Conservation (phyloP, 2,888 invertebrate genomes). For the Drosophila eohydei region DNA sequence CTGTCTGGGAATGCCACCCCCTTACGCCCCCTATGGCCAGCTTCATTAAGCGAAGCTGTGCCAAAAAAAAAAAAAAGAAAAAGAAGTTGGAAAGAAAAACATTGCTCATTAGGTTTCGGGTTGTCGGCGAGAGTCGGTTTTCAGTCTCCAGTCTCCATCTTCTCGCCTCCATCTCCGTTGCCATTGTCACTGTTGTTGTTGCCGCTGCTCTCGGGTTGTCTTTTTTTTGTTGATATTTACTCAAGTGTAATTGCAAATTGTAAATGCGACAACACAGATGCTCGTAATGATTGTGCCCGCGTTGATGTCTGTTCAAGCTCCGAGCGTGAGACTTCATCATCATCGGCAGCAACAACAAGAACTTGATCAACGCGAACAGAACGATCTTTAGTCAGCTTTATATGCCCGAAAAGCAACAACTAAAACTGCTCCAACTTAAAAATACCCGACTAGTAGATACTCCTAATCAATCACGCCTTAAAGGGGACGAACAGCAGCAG, state of each 20-base stretch:
- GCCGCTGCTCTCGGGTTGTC: constrained; percentile 30
- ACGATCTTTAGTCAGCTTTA: constrained; percentile 44
- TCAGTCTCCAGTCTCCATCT: constrained; percentile 43
- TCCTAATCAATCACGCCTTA: too few species aligned
- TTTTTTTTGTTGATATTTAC: constrained; percentile 71
- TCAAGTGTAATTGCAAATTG: constrained; percentile 82
- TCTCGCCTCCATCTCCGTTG: constrained; percentile 46
- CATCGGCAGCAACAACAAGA: constrained; percentile 17
- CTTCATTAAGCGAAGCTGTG: constrained; percentile 29
- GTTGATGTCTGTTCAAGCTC: constrained; percentile 43
- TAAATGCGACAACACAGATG: constrained; percentile 80
- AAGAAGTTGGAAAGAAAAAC: constrained; percentile 39
- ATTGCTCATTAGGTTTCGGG: constrained; percentile 75
- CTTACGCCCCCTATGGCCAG: not conserved
- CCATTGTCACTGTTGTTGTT: constrained; percentile 35
- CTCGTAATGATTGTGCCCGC: constrained; percentile 64
- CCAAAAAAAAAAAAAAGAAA: constrained; percentile 40
- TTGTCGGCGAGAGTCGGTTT: constrained; percentile 46
- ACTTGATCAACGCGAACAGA: constrained; percentile 12
- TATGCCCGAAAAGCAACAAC: constrained; percentile 36
- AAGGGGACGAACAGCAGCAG: too few species aligned
- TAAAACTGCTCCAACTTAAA: not conserved
- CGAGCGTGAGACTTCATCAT: constrained; percentile 61
- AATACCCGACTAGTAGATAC: not conserved
- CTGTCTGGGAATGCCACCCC: constrained; percentile 47